Conservation (phyloP, 2,113 vertebrate genomes). For the Sapayoa aenigma region DNA sequence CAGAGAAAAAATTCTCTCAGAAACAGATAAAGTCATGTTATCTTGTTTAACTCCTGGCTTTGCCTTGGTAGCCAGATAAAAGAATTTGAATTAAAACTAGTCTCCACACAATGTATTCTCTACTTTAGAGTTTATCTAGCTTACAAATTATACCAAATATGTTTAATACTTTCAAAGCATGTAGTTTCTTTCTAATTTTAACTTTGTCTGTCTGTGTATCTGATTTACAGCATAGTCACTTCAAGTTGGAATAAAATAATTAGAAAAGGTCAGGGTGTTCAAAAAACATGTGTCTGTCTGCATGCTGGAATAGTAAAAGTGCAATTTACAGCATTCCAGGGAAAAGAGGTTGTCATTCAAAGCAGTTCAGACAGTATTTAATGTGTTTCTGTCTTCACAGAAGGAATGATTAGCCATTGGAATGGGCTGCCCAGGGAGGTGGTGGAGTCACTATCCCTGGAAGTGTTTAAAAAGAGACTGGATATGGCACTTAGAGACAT, state of each 20-base stretch:
- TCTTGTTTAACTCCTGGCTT: background rate
- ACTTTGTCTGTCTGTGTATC: background rate
- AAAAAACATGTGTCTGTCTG: background rate
- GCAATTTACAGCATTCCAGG: background rate
- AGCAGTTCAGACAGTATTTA: background rate
- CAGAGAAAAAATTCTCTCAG: background rate
- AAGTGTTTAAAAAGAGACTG: too few relatives aligned
- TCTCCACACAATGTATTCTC: background rate
- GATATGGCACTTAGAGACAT: too few relatives aligned
- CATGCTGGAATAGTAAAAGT: background rate
- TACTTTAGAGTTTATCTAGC: background rate
- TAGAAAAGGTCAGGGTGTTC: background rate
- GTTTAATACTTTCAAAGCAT: background rate
- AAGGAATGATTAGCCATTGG: too few relatives aligned
- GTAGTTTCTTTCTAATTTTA: background rate
- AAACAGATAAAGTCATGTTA: background rate
- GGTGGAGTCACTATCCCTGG: too few relatives aligned
- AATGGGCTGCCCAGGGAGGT: too few relatives aligned
- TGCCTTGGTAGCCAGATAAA: background rate
- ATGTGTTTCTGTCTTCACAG: too few relatives aligned
- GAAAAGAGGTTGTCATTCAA: background rate
- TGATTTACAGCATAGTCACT: background rate
- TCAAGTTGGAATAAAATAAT: background rate
- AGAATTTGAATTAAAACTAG: background rate
- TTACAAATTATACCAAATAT: background rate